Base-by-base conservation (phyloP, 2,797 vertebrate genomes). In the Vespertilio murinus region DNA sequence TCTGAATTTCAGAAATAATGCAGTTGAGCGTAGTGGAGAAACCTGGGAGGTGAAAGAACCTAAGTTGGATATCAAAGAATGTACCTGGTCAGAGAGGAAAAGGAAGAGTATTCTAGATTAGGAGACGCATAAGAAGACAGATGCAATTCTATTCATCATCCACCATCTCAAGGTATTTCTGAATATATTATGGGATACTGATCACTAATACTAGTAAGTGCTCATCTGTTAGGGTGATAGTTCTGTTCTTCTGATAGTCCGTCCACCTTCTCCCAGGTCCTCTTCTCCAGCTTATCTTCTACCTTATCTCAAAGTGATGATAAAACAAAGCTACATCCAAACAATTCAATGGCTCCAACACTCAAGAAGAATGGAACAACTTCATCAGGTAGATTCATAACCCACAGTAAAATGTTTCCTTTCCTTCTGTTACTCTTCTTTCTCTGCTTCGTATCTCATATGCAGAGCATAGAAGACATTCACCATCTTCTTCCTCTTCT, bases 141-240 rank as follows among this genome's bases (percentile, higher is more conserved):
- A 73, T 17, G 38, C 35, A 20, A 3, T 10, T 40, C 74, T 45
- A 6, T 4, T 38, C 23, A n/a, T 33, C 4, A 6, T 3, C 18
- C 4, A 4, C 22, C 42, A 52, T 38, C 20, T 54, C 54, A 2
- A 35, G 28, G 25, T 25, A 25, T 6, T 12, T 30, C 13, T 64
- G 7, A 54, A 10, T 25, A 13, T 40, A 8, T 28, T 35, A 10
- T 1, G 0, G 5, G 38, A 33, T 0, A 5, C 16, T 8, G 23
- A 52, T 16, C 7, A 4, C 28, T 47, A 30, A 7, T 7, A 3
- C 30, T 52, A 30, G 3, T 8, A 56, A 49, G 33, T n/a, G 42
- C n/a, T 47, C 38, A 18, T 35, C 33, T n/a, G n/a, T n/a, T n/a
- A n/a, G n/a, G n/a, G n/a, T n/a, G n/a, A n/a, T n/a, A n/a, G n/a